Evolutionary conservation across 2,113 vertebrate genomes (phyloP).

Genomic region (Raphicerus campestris): DNA sequence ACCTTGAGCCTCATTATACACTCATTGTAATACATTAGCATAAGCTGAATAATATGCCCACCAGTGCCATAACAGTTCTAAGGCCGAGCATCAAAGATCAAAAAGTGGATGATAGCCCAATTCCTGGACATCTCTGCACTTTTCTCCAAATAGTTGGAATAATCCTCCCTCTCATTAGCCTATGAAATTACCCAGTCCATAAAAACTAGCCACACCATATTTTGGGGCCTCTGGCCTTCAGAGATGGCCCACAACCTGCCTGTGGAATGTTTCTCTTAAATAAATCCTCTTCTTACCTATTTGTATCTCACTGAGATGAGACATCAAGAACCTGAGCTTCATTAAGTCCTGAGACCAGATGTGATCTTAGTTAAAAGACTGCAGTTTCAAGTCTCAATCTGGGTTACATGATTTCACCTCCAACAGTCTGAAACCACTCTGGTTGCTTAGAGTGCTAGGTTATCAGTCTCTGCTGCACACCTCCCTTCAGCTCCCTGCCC

Average conservation of each 20-base stretch:
- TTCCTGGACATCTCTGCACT: not conserved
- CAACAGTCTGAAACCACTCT: not conserved
- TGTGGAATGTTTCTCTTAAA: not conserved
- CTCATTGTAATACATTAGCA: not conserved
- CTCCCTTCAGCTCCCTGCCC: fast-evolving
- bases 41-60: not conserved
- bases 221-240: not conserved
- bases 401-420: not conserved
- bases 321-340: not conserved
- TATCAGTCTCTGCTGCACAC: not conserved
- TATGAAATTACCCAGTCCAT: not conserved
- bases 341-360: not conserved
- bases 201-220: not conserved
- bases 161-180: not conserved
- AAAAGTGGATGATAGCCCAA: not conserved
- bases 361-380: not conserved
- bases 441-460: not conserved
- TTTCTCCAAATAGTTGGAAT: not conserved
- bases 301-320: not conserved
- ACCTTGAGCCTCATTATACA: not conserved
- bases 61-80: not conserved
- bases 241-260: not conserved
- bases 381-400: not conserved
- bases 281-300: not conserved
- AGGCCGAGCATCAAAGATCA: not conserved